A percentile compares a stretch with the other conserved stretches of the same genome.
Conservation (phyloP, 1,140 invertebrate genomes). For the Chironomus striatipennis region DNA sequence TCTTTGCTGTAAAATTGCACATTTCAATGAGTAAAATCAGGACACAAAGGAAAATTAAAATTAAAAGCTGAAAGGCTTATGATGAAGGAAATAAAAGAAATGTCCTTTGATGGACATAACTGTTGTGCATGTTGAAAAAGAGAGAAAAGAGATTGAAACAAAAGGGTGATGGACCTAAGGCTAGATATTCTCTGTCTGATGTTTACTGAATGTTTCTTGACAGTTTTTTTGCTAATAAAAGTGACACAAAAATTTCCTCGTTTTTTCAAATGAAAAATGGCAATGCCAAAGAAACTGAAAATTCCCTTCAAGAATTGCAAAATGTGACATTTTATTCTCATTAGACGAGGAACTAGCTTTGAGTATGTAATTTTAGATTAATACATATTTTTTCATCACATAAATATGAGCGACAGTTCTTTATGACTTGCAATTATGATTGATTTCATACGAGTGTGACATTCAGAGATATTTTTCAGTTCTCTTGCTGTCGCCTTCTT, state of each 20-base stretch:
- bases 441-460: conserved; percentile 16
- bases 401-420: too few species aligned
- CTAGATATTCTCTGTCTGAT: neutral
- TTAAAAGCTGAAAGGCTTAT: neutral
- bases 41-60: neutral
- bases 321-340: too few species aligned
- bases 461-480: neutral
- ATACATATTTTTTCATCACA: too few species aligned
- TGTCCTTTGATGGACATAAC: conserved; percentile 8
- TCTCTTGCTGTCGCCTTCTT: neutral
- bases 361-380: too few species aligned
- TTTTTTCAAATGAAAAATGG: neutral
- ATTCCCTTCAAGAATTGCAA: too few species aligned
- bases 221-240: conserved; percentile 12
- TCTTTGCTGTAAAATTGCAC: too few species aligned
- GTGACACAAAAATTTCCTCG: neutral
- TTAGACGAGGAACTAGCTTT: too few species aligned
- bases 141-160: neutral
- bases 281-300: too few species aligned
- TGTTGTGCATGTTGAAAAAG: neutral
- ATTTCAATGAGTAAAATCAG: too few species aligned
- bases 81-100: neutral
- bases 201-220: neutral
- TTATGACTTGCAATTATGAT: neutral
- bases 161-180: conserved; percentile 6